Evolutionary conservation across 2,888 invertebrate genomes (phyloP).

Genomic region (Rhagium mordax): DNA sequence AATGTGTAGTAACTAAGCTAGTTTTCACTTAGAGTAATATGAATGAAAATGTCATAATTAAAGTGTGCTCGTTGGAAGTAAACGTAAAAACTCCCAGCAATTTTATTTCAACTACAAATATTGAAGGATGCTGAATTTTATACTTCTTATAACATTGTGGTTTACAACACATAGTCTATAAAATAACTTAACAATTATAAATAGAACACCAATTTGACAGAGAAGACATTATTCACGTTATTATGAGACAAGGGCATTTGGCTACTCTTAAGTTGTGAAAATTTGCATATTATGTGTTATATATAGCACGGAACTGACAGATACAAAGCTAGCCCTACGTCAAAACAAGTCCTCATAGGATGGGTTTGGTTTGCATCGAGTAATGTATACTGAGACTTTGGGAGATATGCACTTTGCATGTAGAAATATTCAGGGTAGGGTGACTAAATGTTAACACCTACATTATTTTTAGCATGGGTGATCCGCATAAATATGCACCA

Average conservation of each 20-base stretch:
- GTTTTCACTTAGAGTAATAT: neutral
- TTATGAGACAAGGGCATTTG: constrained; percentile 28
- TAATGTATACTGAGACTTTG: constrained; percentile 41
- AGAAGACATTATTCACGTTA: constrained; percentile 31
- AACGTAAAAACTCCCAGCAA: neutral
- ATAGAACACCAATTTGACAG: no score
- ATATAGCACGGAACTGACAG: constrained; percentile 49
- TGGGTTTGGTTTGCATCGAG: constrained; percentile 43
- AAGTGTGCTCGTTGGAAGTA: neutral
- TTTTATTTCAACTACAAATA: no score
- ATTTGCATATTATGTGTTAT: constrained; percentile 53
- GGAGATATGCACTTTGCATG: constrained; percentile 36
- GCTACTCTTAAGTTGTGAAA: constrained; percentile 49
- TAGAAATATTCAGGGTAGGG: neutral
- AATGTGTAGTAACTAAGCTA: constrained; percentile 13
- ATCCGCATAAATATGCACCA: neutral
- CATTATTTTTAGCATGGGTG: neutral
- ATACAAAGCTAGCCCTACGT: constrained; percentile 46
- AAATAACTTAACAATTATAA: no score
- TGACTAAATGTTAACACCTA: neutral
- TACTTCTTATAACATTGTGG: no score
- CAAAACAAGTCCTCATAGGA: constrained; percentile 46
- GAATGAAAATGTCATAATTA: constrained; percentile 5
- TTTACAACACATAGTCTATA: no score
- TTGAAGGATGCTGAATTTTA: no score